Evolutionary conservation across 1,140 invertebrate genomes (phyloP), one percentile per base, ranked within the genome.

Genomic region (Saccostrea echinata): DNA sequence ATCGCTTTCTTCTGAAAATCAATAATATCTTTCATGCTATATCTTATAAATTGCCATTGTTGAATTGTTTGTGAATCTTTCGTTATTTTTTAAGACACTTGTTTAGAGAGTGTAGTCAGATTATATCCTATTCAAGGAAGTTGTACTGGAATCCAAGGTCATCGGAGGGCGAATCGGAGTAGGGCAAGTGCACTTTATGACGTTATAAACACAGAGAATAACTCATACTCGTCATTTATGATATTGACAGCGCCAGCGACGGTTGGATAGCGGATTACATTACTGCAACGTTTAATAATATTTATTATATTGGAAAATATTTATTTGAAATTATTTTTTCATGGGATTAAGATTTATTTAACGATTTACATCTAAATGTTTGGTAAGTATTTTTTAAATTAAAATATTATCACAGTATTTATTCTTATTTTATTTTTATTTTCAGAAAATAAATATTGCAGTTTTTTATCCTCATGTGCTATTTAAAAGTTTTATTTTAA

Each of bases 151-250:
- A 64, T 88, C 85, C 64, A 88, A 88, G 84, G 88, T 86, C 81
- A 85, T 82, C 35, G 55, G 43, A 86, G 85, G 88, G 81, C 81
- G 64, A 84, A 52, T 82, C 64, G 84, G 68, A 86, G 84, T 88
- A 84, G 88, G 88, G 88, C 88, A 68, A 88, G 80, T 88, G 88
- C 88, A 88, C 88, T 88, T 88, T 86, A 76, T 61, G 51, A 84
- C 30, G 30, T 57, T 84, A 84, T 53, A 84, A 35, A 53, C 84
- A 57, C 52, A 35, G 51, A 30, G 43, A 57, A 84, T 84, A 61
- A 27, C 53, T 84, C 33, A 55, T 83, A 83, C 68, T 64, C 76
- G 76, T 80, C 52, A 87, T 87, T 82, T 53, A 82, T 24, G 80
- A 87, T 61, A 43, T 83, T 82, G 55, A 61, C 53, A 57, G 24